Conservation (phyloP, 2,113 vertebrate genomes). For the Panurus biarmicus region DNA sequence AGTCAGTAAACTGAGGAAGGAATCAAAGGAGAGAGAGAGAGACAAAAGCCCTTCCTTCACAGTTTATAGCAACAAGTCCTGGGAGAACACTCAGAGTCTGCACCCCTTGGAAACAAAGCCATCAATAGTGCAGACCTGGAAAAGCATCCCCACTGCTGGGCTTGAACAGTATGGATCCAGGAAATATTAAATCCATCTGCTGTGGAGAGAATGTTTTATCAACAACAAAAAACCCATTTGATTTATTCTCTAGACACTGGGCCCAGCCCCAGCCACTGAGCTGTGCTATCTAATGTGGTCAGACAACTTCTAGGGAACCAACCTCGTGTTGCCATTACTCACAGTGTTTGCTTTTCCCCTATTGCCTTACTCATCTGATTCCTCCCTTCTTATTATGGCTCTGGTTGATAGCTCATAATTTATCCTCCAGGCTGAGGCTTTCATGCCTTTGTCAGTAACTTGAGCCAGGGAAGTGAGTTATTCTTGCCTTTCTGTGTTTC, state of each 20-base stretch:
- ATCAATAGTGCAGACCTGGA: constrained; percentile 8
- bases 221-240: constrained; percentile 44
- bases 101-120: not conserved
- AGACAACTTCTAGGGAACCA: constrained; percentile 63
- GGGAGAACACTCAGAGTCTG: not conserved
- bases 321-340: constrained; percentile 58
- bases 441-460: constrained; percentile 55
- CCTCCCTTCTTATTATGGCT: constrained; percentile 56
- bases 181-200: constrained; percentile 63
- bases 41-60: not conserved
- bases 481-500: constrained; percentile 44
- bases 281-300: constrained; percentile 66
- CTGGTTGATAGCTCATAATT: constrained; percentile 65
- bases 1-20: not conserved
- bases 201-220: constrained; percentile 61
- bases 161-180: constrained; percentile 45
- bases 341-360: constrained; percentile 58
- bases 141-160: constrained; percentile 20
- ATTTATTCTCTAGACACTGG: constrained; percentile 61
- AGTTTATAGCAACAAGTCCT: constrained; percentile 4
- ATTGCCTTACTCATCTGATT: constrained; percentile 59
- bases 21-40: not conserved
- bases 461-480: constrained; percentile 56
- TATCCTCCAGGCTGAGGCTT: constrained; percentile 38
- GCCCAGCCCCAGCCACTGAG: constrained; percentile 35